Evolutionary conservation across 1,140 invertebrate species (phyloP).

Genomic region (Cepaea nemoralis): DNA sequence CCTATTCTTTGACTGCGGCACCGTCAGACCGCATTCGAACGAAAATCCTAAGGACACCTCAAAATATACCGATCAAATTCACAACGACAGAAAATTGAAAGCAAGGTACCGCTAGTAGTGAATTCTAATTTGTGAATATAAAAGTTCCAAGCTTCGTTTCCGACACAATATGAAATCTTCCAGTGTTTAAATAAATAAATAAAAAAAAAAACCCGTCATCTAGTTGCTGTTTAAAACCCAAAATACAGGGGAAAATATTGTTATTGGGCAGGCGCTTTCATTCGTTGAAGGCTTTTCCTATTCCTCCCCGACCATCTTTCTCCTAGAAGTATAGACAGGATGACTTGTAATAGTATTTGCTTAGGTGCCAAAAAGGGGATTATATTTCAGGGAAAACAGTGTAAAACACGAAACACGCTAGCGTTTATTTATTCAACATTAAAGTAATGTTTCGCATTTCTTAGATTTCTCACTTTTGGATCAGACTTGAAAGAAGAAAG

Average conservation of each 20-base stretch:
- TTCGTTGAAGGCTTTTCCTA: not conserved
- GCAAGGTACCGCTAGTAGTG: not conserved
- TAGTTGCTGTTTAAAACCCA: not conserved
- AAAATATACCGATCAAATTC: not conserved
- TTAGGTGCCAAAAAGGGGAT: not conserved
- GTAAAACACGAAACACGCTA: not conserved
- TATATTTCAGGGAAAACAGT: not conserved
- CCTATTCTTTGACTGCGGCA: not conserved
- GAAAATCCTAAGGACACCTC: not conserved
- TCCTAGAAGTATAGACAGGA: no score
- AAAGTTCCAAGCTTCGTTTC: not conserved
- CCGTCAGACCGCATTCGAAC: not conserved
- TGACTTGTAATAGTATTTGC: not conserved
- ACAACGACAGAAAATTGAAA: not conserved
- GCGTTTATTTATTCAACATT: not conserved
- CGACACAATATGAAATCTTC: not conserved
- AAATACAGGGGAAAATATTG: not conserved
- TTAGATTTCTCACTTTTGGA: no score
- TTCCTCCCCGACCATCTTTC: not conserved
- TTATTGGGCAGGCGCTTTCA: not conserved
- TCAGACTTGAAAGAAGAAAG: no score
- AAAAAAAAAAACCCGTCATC: not conserved
- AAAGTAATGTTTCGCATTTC: not conserved
- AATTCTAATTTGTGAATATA: not conserved
- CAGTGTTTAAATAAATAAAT: not conserved